These are phyloP conservation scores for Setophaga kirtlandii DNA, from an alignment of 2,113 vertebrate genomes.

Conservation along the genomic window DNA sequence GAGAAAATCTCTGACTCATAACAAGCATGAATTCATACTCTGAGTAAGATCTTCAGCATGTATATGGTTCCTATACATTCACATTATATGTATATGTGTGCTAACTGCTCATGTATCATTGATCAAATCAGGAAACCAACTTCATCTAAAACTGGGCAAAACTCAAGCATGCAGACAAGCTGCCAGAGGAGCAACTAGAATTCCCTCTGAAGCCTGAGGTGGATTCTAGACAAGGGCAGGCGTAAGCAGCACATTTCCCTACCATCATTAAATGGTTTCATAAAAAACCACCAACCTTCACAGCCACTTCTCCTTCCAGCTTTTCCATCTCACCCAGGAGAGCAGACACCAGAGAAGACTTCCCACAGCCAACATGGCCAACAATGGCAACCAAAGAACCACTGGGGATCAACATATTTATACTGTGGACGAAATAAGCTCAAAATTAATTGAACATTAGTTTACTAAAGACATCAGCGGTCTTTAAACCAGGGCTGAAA, in stretches of 20 bases:
- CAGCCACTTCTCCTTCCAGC: constrained; percentile 85
- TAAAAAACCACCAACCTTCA: constrained; percentile 79
- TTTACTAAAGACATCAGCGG: constrained; percentile 26
- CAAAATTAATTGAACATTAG: constrained; percentile 60
- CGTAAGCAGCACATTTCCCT: not conserved
- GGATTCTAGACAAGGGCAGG: not conserved
- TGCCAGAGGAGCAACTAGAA: not conserved
- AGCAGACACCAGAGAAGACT: constrained; percentile 91
- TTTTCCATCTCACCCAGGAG: constrained; percentile 97
- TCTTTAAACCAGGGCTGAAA: constrained; percentile 36
- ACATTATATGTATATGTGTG: not conserved
- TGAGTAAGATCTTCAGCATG: not conserved
- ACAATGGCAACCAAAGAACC: constrained; percentile 92
- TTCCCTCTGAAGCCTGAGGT: not conserved
- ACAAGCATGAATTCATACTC: not conserved
- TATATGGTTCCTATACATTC: not conserved
- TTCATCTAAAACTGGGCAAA: not conserved
- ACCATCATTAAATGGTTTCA: not conserved
- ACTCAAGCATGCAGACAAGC: not conserved
- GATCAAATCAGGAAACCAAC: not conserved
- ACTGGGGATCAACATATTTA: constrained; percentile 86
- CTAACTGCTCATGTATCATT: not conserved
- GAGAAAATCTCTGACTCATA: not conserved
- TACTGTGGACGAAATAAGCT: constrained; percentile 74
- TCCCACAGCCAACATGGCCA: constrained; percentile 94